Percentiles rank a stretch among this genome's conserved stretches.
Evolutionary conservation across 2,113 vertebrate species (phyloP).

Genomic region (Sylvietta virens): DNA sequence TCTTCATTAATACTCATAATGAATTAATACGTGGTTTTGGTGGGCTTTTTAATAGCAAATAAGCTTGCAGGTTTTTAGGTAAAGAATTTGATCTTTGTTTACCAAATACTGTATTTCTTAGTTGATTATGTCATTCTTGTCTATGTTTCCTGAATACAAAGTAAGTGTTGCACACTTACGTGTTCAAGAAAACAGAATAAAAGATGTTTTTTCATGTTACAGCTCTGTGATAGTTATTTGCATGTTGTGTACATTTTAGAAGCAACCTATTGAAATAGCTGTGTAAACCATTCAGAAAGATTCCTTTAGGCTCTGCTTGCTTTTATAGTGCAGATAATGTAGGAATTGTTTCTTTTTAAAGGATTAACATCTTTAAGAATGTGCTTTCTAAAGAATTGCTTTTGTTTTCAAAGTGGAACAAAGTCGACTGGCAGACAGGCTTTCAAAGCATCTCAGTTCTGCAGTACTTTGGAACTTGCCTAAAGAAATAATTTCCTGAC

Average conservation of each 20-base stretch:
- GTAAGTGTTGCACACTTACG: neutral
- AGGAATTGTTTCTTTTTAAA: slow-evolving; percentile 19
- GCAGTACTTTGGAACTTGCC: neutral
- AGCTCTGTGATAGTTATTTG: neutral
- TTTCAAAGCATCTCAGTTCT: neutral
- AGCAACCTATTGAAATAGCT: neutral
- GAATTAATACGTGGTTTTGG: neutral
- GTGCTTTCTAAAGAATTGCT: neutral
- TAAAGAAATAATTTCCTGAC: neutral
- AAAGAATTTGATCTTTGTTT: neutral
- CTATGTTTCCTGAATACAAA: neutral
- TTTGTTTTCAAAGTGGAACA: slow-evolving; percentile 15
- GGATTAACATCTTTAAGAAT: neutral
- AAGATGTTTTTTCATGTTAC: neutral
- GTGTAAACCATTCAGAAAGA: neutral
- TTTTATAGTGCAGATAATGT: neutral
- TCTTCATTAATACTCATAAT: neutral
- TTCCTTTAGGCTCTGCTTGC: neutral
- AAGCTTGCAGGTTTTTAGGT: neutral
- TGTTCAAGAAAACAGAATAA: neutral
- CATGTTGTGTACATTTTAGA: neutral
- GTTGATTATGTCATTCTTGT: neutral
- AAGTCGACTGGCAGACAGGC: neutral
- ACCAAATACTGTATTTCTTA: neutral
- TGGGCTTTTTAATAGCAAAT: neutral